phyloP scores from a whole-genome alignment of 2,797 vertebrate species.

The Linurgus olivaceus region DNA sequence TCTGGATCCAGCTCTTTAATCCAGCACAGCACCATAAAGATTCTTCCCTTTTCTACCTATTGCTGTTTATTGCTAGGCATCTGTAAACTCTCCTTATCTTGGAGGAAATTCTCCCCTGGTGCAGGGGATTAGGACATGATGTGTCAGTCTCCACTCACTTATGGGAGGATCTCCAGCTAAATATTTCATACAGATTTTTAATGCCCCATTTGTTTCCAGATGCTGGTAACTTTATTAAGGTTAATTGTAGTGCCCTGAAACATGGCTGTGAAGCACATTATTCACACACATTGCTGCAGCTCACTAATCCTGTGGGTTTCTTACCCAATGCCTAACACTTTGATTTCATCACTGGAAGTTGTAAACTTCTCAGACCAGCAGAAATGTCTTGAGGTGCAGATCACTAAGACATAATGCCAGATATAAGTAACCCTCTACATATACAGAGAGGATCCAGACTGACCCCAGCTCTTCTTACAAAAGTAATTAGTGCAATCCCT shows the following conservation, averaged over 20 bases:
- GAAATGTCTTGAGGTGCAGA: neutral
- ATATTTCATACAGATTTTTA: conserved; percentile 49
- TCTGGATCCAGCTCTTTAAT: neutral
- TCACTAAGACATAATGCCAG: neutral
- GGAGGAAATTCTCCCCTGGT: neutral
- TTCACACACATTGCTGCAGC: conserved; percentile 11
- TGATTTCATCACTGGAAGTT: neutral
- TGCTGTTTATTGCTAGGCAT: neutral
- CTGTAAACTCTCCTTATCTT: neutral
- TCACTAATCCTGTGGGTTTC: neutral
- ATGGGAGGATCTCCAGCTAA: neutral
- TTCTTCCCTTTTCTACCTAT: neutral
- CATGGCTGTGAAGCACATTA: conserved; percentile 10
- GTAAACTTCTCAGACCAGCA: neutral
- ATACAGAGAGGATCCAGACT: neutral
- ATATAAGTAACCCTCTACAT: neutral
- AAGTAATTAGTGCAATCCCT: neutral
- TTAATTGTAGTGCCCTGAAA: conserved; percentile 56
- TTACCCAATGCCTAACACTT: neutral
- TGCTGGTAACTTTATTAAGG: conserved; percentile 59
- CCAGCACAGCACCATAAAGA: neutral
- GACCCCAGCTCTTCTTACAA: neutral
- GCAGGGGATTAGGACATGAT: neutral
- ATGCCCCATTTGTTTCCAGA: conserved; percentile 60
- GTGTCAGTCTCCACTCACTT: neutral